Evolutionary conservation across 2,888 invertebrate genomes (phyloP).

Genomic region (Smittia sp.): DNA sequence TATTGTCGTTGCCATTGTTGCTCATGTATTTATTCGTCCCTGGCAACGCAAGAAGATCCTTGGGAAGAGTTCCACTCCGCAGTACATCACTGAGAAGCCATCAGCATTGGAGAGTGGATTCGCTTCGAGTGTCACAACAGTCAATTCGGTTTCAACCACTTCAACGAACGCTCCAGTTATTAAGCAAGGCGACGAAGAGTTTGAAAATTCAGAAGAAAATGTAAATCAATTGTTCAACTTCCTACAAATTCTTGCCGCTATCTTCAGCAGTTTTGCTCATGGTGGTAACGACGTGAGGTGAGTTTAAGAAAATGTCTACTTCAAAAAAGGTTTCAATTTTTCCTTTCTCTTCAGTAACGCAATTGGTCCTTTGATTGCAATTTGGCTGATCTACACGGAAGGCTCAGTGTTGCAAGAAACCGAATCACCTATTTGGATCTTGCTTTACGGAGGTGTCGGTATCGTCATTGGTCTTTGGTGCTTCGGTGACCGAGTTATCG

Average conservation of each 20-base stretch:
- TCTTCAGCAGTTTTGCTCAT: slow-evolving; percentile 98
- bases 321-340: no score
- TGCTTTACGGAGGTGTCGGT: slow-evolving; percentile 92
- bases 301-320: no score
- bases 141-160: slow-evolving; percentile 1
- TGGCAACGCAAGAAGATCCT: slow-evolving; percentile 67
- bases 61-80: slow-evolving; percentile 45
- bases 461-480: slow-evolving; percentile 95
- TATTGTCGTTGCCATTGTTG: slow-evolving; percentile 60
- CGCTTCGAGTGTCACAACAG: not conserved
- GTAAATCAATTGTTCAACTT: slow-evolving; percentile 68
- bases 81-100: slow-evolving; percentile 42
- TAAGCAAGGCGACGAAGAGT: not conserved
- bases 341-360: slow-evolving; percentile 66
- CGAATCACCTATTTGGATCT: slow-evolving; percentile 85
- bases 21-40: slow-evolving; percentile 78
- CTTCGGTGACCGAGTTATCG: slow-evolving; percentile 93
- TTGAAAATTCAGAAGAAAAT: not conserved
- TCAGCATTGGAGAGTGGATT: not conserved
- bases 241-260: slow-evolving; percentile 93
- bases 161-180: not conserved
- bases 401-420: slow-evolving; percentile 78
- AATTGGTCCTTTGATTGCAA: slow-evolving; percentile 92
- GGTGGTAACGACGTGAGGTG: slow-evolving; percentile 93
- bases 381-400: slow-evolving; percentile 87